phyloP scores from a whole-genome alignment of 2,797 vertebrate genomes.

The Macropus fuliginosus region DNA sequence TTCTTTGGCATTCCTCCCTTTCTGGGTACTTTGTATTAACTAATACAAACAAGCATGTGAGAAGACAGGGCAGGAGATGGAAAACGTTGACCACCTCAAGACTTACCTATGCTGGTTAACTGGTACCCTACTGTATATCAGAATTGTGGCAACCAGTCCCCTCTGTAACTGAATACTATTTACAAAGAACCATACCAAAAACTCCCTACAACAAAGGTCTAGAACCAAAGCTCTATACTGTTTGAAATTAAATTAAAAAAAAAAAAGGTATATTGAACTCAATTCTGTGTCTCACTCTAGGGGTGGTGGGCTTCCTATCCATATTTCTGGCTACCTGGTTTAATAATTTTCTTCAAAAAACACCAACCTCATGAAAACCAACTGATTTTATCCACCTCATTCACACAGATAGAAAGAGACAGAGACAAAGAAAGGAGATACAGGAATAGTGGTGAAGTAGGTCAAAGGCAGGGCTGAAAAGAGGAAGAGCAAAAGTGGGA shows the following conservation, averaged over 20 bases:
- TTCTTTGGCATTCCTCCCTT: not conserved
- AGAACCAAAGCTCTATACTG: conserved; percentile 40
- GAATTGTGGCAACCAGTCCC: not conserved
- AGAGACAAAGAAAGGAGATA: conserved; percentile 19
- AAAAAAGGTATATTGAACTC: conserved; percentile 57
- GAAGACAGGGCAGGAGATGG: conserved; percentile 4
- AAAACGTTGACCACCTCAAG: not conserved
- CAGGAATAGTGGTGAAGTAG: conserved; percentile 24
- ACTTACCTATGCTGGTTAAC: conserved; percentile 3
- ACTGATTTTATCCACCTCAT: not conserved
- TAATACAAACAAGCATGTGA: not conserved
- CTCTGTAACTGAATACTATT: not conserved
- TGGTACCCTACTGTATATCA: conserved; percentile 15
- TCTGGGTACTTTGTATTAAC: not conserved
- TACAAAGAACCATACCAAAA: not conserved
- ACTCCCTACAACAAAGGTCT: conserved; percentile 18
- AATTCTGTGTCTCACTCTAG: not conserved
- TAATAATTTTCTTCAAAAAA: conserved; percentile 53
- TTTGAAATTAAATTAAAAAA: conserved; percentile 41
- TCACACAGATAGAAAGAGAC: not conserved
- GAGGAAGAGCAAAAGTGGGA: not conserved
- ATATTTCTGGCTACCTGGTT: conserved; percentile 30
- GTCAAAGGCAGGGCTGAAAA: conserved; percentile 37
- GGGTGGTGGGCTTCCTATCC: not conserved
- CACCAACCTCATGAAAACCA: conserved; percentile 43